Conservation (phyloP, 2,797 vertebrate genomes). For the Pampus argenteus region DNA sequence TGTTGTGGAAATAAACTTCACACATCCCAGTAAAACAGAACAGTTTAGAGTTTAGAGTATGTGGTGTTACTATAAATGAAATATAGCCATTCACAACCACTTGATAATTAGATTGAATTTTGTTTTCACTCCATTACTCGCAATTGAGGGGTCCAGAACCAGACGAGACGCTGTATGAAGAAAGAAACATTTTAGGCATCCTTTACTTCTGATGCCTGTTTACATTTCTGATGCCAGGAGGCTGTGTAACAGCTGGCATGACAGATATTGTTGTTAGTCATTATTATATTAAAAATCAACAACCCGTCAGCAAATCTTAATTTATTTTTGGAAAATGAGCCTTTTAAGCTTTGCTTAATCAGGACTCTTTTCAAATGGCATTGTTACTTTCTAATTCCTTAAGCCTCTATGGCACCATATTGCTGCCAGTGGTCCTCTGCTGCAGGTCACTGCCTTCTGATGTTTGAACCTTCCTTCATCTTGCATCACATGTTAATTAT, state of each 20-base stretch:
- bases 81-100: slow-evolving; percentile 39
- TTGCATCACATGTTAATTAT: slow-evolving; percentile 13
- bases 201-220: background rate
- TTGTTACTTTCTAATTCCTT: too few species aligned
- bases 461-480: slow-evolving; percentile 6
- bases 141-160: background rate
- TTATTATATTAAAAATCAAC: background rate
- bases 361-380: background rate
- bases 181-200: background rate
- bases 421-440: background rate
- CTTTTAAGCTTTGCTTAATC: slow-evolving; percentile 2
- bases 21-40: slow-evolving; percentile 52
- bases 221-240: background rate
- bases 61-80: slow-evolving; percentile 59
- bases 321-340: background rate
- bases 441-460: background rate
- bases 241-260: too few species aligned
- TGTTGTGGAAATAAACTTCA: slow-evolving; percentile 53
- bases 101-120: background rate
- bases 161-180: background rate
- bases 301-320: background rate
- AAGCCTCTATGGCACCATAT: too few species aligned
- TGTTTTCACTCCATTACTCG: slow-evolving; percentile 13
- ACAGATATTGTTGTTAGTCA: background rate
- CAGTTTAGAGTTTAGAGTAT: slow-evolving; percentile 23